Evolutionary conservation across 2,888 invertebrate genomes (phyloP).

Genomic region (Limnephilus auricula): DNA sequence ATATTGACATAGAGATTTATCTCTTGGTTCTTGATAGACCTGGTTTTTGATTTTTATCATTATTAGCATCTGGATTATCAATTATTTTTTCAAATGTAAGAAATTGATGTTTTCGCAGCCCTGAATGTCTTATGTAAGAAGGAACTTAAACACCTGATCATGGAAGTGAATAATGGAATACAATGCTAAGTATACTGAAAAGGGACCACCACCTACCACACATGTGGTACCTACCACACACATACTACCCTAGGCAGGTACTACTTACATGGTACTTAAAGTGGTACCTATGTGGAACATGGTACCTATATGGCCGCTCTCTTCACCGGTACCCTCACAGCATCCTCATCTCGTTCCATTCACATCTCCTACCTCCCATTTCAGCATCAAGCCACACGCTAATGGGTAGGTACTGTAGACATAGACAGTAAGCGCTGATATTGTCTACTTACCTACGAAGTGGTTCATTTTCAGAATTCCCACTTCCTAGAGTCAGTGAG

Average conservation of each 20-base stretch:
- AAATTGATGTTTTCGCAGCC: neutral
- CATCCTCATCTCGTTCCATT: neutral
- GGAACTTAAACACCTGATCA: neutral
- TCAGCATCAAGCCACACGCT: neutral
- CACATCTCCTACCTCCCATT: neutral
- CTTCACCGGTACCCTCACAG: neutral
- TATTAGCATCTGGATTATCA: too few relatives aligned
- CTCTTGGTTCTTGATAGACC: too few relatives aligned
- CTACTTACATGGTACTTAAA: too few relatives aligned
- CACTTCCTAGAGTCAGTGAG: too few relatives aligned
- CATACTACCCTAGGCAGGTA: neutral
- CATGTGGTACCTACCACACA: neutral
- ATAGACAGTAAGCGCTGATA: neutral
- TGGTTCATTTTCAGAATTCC: too few relatives aligned
- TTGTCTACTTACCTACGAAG: neutral
- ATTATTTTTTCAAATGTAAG: neutral
- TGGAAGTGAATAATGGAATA: conserved; percentile 2
- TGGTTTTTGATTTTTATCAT: too few relatives aligned
- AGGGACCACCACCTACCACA: too few relatives aligned
- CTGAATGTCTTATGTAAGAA: neutral
- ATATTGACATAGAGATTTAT: too few relatives aligned
- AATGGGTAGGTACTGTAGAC: neutral
- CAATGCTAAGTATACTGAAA: neutral
- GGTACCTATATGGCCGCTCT: neutral
- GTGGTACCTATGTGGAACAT: neutral